These are phyloP conservation scores for Bufo bufo DNA, from an alignment of 2,113 vertebrate genomes.

Conservation along the genomic window DNA sequence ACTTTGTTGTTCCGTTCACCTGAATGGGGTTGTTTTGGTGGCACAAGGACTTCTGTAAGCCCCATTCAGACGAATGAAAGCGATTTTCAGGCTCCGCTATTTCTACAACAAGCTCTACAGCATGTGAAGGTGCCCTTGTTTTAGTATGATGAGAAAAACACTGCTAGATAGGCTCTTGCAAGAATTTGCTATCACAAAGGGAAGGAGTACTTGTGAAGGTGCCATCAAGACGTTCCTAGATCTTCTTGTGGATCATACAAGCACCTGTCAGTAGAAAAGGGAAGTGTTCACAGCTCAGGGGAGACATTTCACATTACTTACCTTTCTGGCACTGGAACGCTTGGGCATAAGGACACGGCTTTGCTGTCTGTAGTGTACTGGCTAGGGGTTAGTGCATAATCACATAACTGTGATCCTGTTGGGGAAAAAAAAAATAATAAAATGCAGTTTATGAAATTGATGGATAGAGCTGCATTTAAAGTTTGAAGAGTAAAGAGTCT, in stretches of 20 bases:
- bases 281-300: not conserved
- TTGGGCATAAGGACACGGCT: constrained; percentile 85
- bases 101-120: too few relatives aligned
- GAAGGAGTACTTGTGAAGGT: not conserved
- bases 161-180: too few relatives aligned
- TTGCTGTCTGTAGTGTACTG: constrained; percentile 82
- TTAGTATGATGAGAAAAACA: too few relatives aligned
- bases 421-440: constrained; percentile 47
- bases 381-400: constrained; percentile 82
- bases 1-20: too few relatives aligned
- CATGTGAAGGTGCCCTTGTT: too few relatives aligned
- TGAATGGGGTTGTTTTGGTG: too few relatives aligned
- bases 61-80: too few relatives aligned
- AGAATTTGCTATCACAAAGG: too few relatives aligned
- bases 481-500: not conserved
- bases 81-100: too few relatives aligned
- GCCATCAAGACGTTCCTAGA: not conserved
- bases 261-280: not conserved
- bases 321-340: constrained; percentile 94
- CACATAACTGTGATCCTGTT: constrained; percentile 89
- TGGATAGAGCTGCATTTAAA: not conserved
- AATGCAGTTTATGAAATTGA: not conserved
- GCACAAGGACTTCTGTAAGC: too few relatives aligned
- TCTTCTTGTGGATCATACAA: not conserved
- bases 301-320: constrained; percentile 63